A percentile compares a stretch with the other conserved stretches of the same genome.
phyloP scores from a whole-genome alignment of 2,113 vertebrate species.

The Chinchilla lanigera region DNA sequence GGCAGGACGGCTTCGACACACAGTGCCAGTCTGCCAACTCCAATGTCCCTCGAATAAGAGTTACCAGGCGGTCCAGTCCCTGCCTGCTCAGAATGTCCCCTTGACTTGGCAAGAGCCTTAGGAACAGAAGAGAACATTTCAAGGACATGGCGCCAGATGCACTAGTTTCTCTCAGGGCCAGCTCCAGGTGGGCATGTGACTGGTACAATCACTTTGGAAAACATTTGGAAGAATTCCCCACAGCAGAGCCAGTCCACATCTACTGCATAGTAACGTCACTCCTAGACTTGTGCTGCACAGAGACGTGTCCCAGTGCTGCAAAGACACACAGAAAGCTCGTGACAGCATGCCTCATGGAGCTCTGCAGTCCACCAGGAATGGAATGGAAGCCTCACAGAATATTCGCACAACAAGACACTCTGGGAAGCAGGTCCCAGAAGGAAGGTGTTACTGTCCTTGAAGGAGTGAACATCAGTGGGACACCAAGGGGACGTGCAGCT shows the following conservation, averaged over 20 bases:
- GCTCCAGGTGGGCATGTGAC: accelerated
- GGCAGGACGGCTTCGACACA: neutral
- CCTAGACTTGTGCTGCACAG: accelerated
- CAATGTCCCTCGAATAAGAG: neutral
- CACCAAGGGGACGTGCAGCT: accelerated
- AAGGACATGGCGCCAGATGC: neutral
- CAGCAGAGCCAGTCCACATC: neutral
- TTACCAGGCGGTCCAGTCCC: neutral
- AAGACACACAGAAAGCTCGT: accelerated
- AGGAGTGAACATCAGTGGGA: neutral
- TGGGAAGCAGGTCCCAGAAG: neutral
- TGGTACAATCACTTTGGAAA: neutral
- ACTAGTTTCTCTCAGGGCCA: neutral
- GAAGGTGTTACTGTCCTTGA: neutral
- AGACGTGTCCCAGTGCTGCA: neutral
- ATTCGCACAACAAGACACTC: accelerated
- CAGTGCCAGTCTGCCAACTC: neutral
- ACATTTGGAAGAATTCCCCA: neutral
- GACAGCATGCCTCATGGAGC: neutral
- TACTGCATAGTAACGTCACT: accelerated
- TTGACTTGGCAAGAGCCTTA: neutral
- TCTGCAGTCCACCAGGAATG: too few relatives aligned
- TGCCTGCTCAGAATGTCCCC: neutral
- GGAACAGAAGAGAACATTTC: neutral
- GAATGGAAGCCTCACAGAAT: accelerated